Conservation (phyloP, 2,888 invertebrate species). For the Plutella xylostella region DNA sequence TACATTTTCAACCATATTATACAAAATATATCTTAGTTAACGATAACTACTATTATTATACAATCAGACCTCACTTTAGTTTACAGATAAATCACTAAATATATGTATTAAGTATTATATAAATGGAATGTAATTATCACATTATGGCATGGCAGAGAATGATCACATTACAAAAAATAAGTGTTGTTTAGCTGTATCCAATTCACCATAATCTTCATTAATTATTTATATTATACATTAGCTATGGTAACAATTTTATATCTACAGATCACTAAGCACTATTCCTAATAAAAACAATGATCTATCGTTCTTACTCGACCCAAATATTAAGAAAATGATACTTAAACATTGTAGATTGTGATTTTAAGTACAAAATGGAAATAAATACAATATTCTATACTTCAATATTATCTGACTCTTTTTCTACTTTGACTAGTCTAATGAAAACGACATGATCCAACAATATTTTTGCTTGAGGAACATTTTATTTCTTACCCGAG, state of each 20-base stretch:
- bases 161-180: conserved; percentile 26
- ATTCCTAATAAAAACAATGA: too few relatives aligned
- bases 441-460: conserved; percentile 28
- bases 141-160: conserved; percentile 52
- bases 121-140: conserved; percentile 60
- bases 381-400: conserved; percentile 20
- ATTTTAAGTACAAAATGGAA: too few relatives aligned
- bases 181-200: background rate
- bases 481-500: background rate
- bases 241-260: conserved; percentile 62
- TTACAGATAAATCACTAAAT: conserved; percentile 40
- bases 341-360: too few relatives aligned
- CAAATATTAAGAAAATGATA: too few relatives aligned
- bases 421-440: conserved; percentile 65
- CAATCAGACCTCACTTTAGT: conserved; percentile 58
- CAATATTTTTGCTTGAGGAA: background rate
- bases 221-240: conserved; percentile 41
- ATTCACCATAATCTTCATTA: conserved; percentile 5
- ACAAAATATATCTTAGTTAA: conserved; percentile 68
- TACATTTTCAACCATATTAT: conserved; percentile 68
- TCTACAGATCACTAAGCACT: too few relatives aligned
- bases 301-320: too few relatives aligned
- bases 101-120: conserved; percentile 29
- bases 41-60: conserved; percentile 53
- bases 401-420: conserved; percentile 34